Evolutionary conservation across 2,888 invertebrate genomes (phyloP).

Genomic region (Drosophila pseudotalamancana): DNA sequence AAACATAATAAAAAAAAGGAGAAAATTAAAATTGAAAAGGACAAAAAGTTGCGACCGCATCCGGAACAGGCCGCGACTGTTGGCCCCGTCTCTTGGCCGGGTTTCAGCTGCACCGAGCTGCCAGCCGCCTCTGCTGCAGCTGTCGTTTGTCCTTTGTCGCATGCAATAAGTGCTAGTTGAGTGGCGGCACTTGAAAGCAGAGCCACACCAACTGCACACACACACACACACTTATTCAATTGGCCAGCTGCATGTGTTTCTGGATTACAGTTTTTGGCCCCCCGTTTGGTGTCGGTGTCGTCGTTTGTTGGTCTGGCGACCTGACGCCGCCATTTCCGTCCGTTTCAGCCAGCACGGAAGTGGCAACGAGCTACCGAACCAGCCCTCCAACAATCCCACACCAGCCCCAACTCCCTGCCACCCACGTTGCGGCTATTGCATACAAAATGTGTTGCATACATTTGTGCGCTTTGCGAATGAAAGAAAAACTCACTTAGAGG

Average conservation of each 20-base stretch:
- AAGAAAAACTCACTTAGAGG: slow-evolving; percentile 50
- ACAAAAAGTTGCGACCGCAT: slow-evolving; percentile 78
- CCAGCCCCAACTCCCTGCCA: neutral
- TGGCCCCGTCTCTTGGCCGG: slow-evolving; percentile 14
- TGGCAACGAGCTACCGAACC: slow-evolving; percentile 57
- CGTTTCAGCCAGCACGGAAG: slow-evolving; percentile 77
- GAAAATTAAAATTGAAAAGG: slow-evolving; percentile 74
- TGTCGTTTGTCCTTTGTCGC: slow-evolving; percentile 73
- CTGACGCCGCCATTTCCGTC: slow-evolving; percentile 83
- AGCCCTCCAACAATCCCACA: neutral
- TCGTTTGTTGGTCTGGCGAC: slow-evolving; percentile 69
- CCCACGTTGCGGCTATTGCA: slow-evolving; percentile 67
- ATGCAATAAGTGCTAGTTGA: slow-evolving; percentile 78
- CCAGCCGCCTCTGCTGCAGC: slow-evolving; percentile 31
- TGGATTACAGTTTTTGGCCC: slow-evolving; percentile 75
- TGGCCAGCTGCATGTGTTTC: slow-evolving; percentile 74
- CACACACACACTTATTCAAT: slow-evolving; percentile 44
- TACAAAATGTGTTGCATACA: slow-evolving; percentile 79
- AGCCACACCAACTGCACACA: slow-evolving; percentile 53
- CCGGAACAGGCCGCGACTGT: slow-evolving; percentile 64
- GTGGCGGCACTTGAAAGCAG: slow-evolving; percentile 78
- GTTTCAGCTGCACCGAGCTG: neutral
- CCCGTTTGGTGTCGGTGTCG: slow-evolving; percentile 68
- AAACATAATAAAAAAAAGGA: slow-evolving; percentile 11
- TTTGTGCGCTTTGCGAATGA: slow-evolving; percentile 52